A percentile compares a stretch with the other conserved stretches of the same genome.
phyloP scores from a whole-genome alignment of 2,113 vertebrate genomes.

The Leucosticte australis region DNA sequence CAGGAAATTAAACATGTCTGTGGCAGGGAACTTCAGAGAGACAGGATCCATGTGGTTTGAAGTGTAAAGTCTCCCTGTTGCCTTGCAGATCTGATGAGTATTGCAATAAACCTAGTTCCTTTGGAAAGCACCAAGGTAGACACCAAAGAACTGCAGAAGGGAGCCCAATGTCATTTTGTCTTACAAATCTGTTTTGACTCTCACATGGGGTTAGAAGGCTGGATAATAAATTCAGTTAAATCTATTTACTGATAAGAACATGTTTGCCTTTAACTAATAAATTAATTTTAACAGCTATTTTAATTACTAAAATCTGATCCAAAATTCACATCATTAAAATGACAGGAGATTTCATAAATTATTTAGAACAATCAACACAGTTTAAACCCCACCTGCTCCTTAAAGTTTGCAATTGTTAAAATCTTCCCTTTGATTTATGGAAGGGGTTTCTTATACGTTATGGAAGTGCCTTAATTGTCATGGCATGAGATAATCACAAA shows the following conservation, averaged over 20 bases:
- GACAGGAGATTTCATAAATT: background rate
- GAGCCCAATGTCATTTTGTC: background rate
- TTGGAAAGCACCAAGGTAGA: background rate
- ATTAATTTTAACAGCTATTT: background rate
- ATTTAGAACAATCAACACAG: background rate
- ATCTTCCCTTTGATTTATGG: background rate
- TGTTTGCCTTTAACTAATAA: background rate
- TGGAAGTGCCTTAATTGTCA: background rate
- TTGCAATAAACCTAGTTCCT: background rate
- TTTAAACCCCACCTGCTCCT: background rate
- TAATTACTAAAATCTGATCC: background rate
- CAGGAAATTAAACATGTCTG: conserved; percentile 40
- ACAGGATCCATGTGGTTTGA: background rate
- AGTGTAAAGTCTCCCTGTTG: background rate
- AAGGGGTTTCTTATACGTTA: background rate
- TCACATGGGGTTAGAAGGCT: background rate
- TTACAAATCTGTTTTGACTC: background rate
- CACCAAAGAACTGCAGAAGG: background rate
- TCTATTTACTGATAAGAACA: background rate
- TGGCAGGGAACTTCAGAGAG: background rate
- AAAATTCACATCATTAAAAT: background rate
- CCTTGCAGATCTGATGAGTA: background rate
- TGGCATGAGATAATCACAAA: background rate
- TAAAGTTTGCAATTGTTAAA: background rate
- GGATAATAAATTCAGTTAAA: background rate